Evolutionary conservation across 2,113 vertebrate species (phyloP), one percentile per base, ranked within the genome.

Genomic region (Brachyhypopomus occidentalis): DNA sequence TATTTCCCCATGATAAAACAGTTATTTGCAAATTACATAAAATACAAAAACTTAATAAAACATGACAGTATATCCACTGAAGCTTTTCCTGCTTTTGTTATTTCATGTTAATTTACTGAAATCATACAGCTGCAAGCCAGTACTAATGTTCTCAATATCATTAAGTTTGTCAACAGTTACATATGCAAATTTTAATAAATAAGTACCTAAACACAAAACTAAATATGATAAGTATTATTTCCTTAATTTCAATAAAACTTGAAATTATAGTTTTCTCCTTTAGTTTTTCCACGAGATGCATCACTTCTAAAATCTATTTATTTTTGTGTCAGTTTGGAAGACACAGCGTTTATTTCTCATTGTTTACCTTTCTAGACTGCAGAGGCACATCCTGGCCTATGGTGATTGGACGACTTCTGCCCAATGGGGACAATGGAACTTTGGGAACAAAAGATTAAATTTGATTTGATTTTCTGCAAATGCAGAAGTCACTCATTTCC

Each of bases 391-490:
- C 30, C 12, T 41, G 25, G 23, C 59, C 41, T 64, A 16, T 0
- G 64, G 19, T 91, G 86, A 85, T 89, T 88, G 86, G 89, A 88
- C 82, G 83, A 55, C 79, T 27, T 73, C 84, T 85, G 72, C 77
- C 59, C 81, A 71, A 79, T 74, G 72, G 73, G 78, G 83, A 64
- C 77, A 58, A 70, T 41, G 70, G 83, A 64, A 81, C 80, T 78
- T 36, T 59, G 0, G 63, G n/a, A 62, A 45, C n/a, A 34, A 30
- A 38, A 82, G 80, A 90, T 88, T 84, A 77, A 85, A 4, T 23
- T 22, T 90, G 85, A 91, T 91, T 90, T 70, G 88, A 92, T 93
- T 91, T 88, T 77, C 85, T 5, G 19, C 19, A 52, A 20, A 78
- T 22, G 52, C 84, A 87, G 74, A 76, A 74, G 87, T 89, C 81